Percentiles rank a stretch among this genome's conserved stretches.
These are phyloP conservation scores for Sylvia atricapilla DNA, from an alignment of 2,113 vertebrate species.

Conservation along the genomic window DNA sequence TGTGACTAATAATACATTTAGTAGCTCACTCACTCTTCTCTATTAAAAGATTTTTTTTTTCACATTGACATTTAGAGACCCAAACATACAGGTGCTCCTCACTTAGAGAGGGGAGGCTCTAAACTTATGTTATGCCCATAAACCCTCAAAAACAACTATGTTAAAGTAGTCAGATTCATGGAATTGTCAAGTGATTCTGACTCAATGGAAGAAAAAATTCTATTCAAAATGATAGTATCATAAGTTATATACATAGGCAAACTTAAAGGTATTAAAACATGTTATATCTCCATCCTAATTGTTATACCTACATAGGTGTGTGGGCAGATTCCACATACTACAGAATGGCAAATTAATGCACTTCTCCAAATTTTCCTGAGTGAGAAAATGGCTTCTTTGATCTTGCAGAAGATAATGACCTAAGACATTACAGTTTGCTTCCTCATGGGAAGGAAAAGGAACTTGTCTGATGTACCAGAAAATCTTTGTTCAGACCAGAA, in stretches of 20 bases:
- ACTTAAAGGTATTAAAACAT: background rate
- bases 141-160: background rate
- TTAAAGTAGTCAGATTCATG: background rate
- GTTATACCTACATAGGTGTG: background rate
- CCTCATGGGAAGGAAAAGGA: background rate
- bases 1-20: background rate
- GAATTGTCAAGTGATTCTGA: background rate
- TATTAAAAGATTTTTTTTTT: background rate
- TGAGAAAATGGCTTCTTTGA: background rate
- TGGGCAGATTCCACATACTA: background rate
- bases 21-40: background rate
- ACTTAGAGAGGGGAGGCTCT: background rate
- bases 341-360: background rate
- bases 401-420: background rate
- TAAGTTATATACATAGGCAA: background rate
- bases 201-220: background rate
- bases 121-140: background rate
- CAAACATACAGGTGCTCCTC: background rate
- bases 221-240: background rate
- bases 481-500: background rate
- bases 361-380: background rate
- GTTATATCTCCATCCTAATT: background rate
- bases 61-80: background rate
- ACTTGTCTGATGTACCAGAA: rapidly evolving
- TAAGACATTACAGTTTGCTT: background rate